Evolutionary conservation across 2,888 invertebrate genomes (phyloP), one percentile per base, ranked within the genome.

Genomic region (Caenorhabditis uteleia): DNA sequence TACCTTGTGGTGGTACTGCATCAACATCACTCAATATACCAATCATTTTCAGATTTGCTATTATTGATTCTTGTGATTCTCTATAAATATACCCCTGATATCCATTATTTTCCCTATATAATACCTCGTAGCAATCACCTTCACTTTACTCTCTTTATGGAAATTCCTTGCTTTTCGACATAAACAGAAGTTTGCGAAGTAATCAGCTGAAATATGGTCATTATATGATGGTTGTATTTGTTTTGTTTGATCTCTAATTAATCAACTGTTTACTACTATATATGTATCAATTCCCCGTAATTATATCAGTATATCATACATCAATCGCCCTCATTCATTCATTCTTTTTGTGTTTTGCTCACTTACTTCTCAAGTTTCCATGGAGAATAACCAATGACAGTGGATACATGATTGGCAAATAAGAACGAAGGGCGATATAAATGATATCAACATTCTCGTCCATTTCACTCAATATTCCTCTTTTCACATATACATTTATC

Each of bases 41-140:
- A 31, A 69, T 65, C 69, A 69, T 69, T 26, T 65, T 65, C 55
- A 69, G 40, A 40, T 69, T 69, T 4, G 69, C 56, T 6, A 69
- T 69, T n/a, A 69, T 65, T 16, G 65, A 61, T 21, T 69, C 69
- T 48, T 69, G 69, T 1, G 58, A 58, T 27, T 69, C 69, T 34
- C 60, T 51, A 46, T 23, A 53, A 59, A 18, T 7, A 34, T 21
- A 29, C 6, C n/a, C 6, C 14, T 38, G 38, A 38, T 29, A 8
- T 29, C 6, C 29, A 18, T 16, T 34, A 34, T 14, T 6, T 5
- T 5, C 16, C 14, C 7, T 14, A 34, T 4, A 34, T n/a, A 34
- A 42, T 42, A 38, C 48, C 23, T 48, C 8, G 57, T 57, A 1
- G 64, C 58, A 1, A 64, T 64, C 20, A 58, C 64, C 36, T 64